Conservation (phyloP, 2,797 vertebrate species). For the Propithecus perrieri region DNA sequence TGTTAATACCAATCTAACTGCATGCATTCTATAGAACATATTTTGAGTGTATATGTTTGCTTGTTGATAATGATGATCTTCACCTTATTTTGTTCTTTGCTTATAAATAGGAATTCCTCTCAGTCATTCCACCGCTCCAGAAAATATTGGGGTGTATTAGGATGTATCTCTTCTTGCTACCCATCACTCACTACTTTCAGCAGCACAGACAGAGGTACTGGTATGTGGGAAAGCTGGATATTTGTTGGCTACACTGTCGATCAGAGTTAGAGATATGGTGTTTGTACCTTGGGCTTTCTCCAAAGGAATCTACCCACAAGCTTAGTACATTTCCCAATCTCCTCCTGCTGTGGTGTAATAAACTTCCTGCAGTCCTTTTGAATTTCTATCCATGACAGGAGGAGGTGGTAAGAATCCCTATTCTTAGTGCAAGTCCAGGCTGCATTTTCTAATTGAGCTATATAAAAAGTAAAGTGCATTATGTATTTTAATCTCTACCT, state of each 20-base stretch:
- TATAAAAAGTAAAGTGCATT: neutral
- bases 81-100: neutral
- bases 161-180: neutral
- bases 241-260: neutral
- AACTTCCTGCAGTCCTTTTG: neutral
- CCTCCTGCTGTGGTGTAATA: neutral
- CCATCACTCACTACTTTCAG: neutral
- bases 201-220: neutral
- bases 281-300: neutral
- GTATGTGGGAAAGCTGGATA: neutral
- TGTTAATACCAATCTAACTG: neutral
- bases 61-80: neutral
- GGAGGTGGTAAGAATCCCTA: neutral
- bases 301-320: neutral
- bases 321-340: fast-evolving
- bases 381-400: neutral
- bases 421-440: neutral
- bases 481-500: neutral
- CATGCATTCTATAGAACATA: neutral
- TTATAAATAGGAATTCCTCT: neutral
- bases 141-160: neutral
- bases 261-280: neutral
- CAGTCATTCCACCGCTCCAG: neutral
- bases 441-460: neutral
- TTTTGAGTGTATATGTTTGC: neutral